Evolutionary conservation across 2,113 vertebrate genomes (phyloP).

Genomic region (Syngnathus scovelli): DNA sequence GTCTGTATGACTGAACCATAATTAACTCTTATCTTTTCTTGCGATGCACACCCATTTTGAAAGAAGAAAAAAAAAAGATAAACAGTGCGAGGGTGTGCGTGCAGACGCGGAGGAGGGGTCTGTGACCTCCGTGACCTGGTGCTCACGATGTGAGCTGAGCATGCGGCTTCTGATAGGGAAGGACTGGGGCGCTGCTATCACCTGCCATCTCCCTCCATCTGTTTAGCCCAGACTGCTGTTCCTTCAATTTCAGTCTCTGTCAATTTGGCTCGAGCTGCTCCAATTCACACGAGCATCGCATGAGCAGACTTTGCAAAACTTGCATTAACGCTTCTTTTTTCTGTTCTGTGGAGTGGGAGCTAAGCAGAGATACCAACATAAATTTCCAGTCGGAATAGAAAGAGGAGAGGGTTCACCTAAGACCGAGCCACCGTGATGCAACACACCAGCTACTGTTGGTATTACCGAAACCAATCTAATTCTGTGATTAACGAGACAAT

Average conservation of each 20-base stretch:
- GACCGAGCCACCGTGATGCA: background rate
- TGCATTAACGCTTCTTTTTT: background rate
- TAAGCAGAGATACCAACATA: background rate
- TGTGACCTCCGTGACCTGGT: constrained; percentile 51
- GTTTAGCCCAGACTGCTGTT: constrained; percentile 62
- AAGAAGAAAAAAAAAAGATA: constrained; percentile 14
- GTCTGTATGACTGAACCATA: constrained; percentile 68
- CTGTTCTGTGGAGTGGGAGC: background rate
- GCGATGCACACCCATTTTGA: constrained; percentile 55
- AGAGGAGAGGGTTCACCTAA: background rate
- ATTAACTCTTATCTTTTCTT: constrained; percentile 58
- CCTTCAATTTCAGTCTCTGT: constrained; percentile 37
- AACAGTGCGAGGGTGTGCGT: background rate
- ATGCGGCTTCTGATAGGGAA: constrained; percentile 35
- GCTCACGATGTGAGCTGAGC: constrained; percentile 29
- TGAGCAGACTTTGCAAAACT: background rate
- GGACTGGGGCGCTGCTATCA: constrained; percentile 36
- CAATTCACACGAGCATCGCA: constrained; percentile 14
- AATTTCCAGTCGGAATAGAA: background rate
- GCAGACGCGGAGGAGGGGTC: constrained; percentile 38
- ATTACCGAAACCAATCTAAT: background rate
- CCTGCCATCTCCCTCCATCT: constrained; percentile 79
- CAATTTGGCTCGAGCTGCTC: constrained; percentile 15
- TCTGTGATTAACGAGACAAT: background rate
- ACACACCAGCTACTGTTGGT: constrained; percentile 1